Percentiles rank a stretch among this genome's conserved stretches.
phyloP scores from a whole-genome alignment of 2,113 vertebrate genomes.

The Rhabdomys dilectus region DNA sequence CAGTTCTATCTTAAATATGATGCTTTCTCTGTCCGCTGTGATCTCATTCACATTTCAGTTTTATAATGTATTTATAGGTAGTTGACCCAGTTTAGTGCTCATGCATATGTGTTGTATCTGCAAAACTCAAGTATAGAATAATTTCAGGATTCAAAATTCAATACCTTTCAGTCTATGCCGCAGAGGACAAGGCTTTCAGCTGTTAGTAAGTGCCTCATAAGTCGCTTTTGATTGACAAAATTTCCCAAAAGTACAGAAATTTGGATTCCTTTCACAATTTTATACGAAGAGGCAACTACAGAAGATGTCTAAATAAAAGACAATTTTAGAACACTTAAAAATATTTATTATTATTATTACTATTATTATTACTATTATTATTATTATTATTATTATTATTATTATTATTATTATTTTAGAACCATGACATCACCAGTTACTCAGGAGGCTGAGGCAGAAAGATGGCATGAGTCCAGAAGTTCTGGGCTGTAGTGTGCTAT shows the following conservation, averaged over 20 bases:
- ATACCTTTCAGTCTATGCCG: constrained; percentile 7
- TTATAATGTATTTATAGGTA: not conserved
- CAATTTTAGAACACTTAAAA: not conserved
- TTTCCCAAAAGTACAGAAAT: constrained; percentile 37
- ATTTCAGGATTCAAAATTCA: not conserved
- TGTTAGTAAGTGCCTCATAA: not conserved
- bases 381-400: too few relatives aligned
- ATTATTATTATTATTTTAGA: not conserved
- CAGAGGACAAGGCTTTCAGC: not conserved
- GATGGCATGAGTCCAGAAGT: not conserved
- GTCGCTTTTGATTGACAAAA: not conserved
- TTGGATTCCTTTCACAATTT: constrained; percentile 54
- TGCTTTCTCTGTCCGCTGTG: not conserved
- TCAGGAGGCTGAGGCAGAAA: not conserved
- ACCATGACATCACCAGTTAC: not conserved
- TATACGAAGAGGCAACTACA: not conserved
- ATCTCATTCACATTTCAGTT: not conserved
- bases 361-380: too few relatives aligned
- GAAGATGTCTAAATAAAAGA: not conserved
- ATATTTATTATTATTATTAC: not conserved
- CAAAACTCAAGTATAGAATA: not conserved
- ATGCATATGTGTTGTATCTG: not conserved
- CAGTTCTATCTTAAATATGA: constrained; percentile 19
- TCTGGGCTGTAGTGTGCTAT: not conserved
- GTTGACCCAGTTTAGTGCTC: constrained; percentile 4